Evolutionary conservation across 2,797 vertebrate genomes (phyloP).

Genomic region (Neomorphus geoffroyi): DNA sequence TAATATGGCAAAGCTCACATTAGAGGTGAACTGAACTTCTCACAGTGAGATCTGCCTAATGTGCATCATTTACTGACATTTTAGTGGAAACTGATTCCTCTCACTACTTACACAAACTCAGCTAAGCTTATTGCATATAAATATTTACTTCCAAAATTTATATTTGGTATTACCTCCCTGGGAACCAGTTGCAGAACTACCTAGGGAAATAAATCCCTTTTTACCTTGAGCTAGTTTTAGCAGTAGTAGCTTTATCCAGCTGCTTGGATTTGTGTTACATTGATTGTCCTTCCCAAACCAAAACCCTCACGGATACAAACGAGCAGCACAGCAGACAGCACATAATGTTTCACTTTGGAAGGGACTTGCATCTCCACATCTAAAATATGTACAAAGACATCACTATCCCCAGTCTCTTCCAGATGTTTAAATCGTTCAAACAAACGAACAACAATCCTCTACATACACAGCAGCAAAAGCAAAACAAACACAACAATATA

Average conservation of each 20-base stretch:
- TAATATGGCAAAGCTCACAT: not conserved
- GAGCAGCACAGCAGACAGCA: not conserved
- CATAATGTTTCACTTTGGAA: not conserved
- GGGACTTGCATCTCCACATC: not conserved
- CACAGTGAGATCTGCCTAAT: not conserved
- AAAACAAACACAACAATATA: conserved; percentile 15
- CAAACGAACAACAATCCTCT: not conserved
- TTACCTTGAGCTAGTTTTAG: not conserved
- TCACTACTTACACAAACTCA: not conserved
- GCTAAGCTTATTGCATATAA: not conserved
- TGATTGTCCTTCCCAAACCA: not conserved
- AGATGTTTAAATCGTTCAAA: conserved; percentile 7
- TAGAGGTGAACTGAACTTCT: not conserved
- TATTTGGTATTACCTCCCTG: not conserved
- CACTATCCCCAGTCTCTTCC: not conserved
- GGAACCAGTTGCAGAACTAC: not conserved
- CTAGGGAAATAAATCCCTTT: not conserved
- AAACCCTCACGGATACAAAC: not conserved
- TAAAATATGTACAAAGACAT: not conserved
- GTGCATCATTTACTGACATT: not conserved
- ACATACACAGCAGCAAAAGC: not conserved
- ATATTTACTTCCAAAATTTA: not conserved
- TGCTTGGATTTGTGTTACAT: not conserved
- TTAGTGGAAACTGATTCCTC: not conserved
- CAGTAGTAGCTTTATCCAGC: not conserved